These are phyloP conservation scores for Branchipolynoe longqiensis DNA, from an alignment of 2,888 invertebrate species.

Conservation along the genomic window DNA sequence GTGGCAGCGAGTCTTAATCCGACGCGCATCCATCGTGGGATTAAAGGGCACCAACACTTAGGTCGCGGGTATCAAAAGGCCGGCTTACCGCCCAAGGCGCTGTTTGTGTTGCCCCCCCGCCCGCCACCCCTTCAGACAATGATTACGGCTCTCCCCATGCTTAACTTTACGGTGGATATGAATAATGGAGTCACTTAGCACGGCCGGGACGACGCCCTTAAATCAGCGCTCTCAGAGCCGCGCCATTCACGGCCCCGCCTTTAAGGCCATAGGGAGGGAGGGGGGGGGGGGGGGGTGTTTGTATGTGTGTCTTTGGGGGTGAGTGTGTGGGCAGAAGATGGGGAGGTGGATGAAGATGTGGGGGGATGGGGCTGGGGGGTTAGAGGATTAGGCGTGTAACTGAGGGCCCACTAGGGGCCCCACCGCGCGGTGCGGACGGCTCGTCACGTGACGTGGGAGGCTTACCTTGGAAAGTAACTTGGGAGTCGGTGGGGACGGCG, in stretches of 20 bases:
- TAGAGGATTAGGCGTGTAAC: too few relatives aligned
- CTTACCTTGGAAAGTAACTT: slow-evolving; percentile 44
- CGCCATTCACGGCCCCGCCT: not conserved
- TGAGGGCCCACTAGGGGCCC: too few relatives aligned
- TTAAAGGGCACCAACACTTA: slow-evolving; percentile 29
- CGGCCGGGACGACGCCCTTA: not conserved
- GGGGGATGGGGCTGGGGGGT: too few relatives aligned
- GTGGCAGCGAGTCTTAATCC: slow-evolving; percentile 30
- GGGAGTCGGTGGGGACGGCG: slow-evolving; percentile 25
- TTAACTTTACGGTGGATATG: slow-evolving; percentile 42
- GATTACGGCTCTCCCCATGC: slow-evolving; percentile 39
- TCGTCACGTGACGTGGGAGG: too few relatives aligned
- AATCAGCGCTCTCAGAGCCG: slow-evolving; percentile 26
- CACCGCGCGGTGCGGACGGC: too few relatives aligned
- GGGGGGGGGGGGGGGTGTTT: not conserved
- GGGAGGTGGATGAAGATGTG: not conserved
- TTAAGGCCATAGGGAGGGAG: not conserved
- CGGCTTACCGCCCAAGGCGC: not conserved
- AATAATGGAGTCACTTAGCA: slow-evolving; percentile 47
- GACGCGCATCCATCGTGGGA: not conserved
- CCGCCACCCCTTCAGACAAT: not conserved
- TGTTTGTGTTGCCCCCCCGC: not conserved
- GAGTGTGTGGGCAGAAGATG: not conserved
- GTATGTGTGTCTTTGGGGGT: not conserved
- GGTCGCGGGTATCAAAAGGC: slow-evolving; percentile 5